Percentiles rank a stretch among this genome's conserved stretches.
Conservation (phyloP, 1,140 invertebrate species). For the Drosophila ananassae region DNA sequence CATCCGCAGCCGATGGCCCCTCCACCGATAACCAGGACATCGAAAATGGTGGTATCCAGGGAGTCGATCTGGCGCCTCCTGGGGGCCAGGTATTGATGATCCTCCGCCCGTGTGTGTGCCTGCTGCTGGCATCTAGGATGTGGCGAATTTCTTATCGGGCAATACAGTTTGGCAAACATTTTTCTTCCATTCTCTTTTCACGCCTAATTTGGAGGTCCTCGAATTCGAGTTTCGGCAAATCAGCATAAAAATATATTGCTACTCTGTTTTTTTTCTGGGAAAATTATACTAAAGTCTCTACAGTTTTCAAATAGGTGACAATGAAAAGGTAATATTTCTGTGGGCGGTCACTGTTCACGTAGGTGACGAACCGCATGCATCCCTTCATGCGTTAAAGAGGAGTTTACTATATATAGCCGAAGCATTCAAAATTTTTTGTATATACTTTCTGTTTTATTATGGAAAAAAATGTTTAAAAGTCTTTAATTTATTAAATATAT, state of each 20-base stretch:
- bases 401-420: too few relatives aligned
- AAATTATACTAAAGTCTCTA: neutral
- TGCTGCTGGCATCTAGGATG: neutral
- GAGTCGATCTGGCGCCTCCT: conserved; percentile 1
- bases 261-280: neutral
- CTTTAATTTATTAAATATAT: too few relatives aligned
- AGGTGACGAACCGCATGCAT: too few relatives aligned
- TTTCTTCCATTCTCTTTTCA: conserved; percentile 1
- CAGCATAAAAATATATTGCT: neutral
- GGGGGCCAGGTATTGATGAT: neutral
- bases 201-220: neutral
- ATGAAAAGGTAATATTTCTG: too few relatives aligned
- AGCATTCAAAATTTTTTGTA: too few relatives aligned
- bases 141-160: neutral
- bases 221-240: neutral
- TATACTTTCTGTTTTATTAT: too few relatives aligned
- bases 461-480: too few relatives aligned
- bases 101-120: neutral
- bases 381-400: too few relatives aligned
- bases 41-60: conserved; percentile 86
- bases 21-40: conserved; percentile 96
- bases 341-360: too few relatives aligned
- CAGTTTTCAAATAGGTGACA: too few relatives aligned
- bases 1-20: conserved; percentile 96
- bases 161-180: conserved; percentile 2